A percentile compares a stretch with the other conserved stretches of the same genome.
These are phyloP conservation scores for Drosophila anceps DNA, from an alignment of 2,888 invertebrate species.

Conservation along the genomic window DNA sequence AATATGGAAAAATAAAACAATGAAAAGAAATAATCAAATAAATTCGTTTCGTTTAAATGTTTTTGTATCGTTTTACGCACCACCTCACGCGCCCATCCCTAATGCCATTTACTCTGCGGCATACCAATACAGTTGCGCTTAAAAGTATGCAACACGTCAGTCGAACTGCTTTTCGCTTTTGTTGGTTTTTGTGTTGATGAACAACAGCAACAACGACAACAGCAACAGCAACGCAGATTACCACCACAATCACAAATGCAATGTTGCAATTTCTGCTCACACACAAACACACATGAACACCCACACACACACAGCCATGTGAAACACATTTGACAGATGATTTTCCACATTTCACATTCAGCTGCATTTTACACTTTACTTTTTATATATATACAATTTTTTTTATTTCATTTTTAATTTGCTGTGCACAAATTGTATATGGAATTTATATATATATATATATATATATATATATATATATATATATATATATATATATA, in stretches of 20 bases:
- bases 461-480: conserved; percentile 52
- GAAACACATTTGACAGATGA: conserved; percentile 66
- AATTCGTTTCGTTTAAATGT: conserved; percentile 12
- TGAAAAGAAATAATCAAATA: not conserved
- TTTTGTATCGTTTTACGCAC: not conserved
- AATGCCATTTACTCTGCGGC: conserved; percentile 16
- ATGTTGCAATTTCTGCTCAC: conserved; percentile 43
- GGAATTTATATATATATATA: conserved; percentile 49
- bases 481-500: conserved; percentile 49
- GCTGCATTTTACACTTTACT: conserved; percentile 22
- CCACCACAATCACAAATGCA: conserved; percentile 47
- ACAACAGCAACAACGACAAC: conserved; percentile 29
- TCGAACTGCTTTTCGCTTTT: conserved; percentile 20
- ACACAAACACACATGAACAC: not conserved
- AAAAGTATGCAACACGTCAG: conserved; percentile 60
- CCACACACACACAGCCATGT: not conserved
- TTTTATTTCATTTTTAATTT: conserved; percentile 23
- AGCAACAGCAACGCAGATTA: conserved; percentile 35
- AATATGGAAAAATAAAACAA: not conserved
- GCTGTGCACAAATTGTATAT: conserved; percentile 37
- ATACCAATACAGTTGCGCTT: conserved; percentile 39
- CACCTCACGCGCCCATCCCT: conserved; percentile 5
- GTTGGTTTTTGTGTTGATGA: conserved; percentile 13
- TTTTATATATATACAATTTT: not conserved
- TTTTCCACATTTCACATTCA: conserved; percentile 71